Conservation (phyloP, 2,888 invertebrate species). For the Sarcophaga variegata region DNA sequence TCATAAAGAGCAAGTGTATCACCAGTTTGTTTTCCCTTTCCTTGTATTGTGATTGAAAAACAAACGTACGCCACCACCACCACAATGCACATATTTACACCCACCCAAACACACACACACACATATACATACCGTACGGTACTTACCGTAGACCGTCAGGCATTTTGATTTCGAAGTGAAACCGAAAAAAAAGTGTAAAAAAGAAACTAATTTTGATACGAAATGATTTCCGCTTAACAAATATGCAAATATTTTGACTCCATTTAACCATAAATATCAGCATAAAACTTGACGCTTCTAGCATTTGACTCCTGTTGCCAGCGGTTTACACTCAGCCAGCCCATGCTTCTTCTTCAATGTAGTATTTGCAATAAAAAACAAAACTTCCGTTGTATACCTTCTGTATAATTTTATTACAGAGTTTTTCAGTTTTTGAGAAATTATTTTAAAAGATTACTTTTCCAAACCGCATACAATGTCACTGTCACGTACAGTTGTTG, state of each 20-base stretch:
- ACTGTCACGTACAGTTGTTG: slow-evolving; percentile 22
- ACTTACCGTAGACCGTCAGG: slow-evolving; percentile 30
- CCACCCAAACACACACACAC: too few relatives aligned
- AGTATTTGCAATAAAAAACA: slow-evolving; percentile 6
- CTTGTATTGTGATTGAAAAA: slow-evolving; percentile 53
- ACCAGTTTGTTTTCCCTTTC: slow-evolving; percentile 54
- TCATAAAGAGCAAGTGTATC: slow-evolving; percentile 65
- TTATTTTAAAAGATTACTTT: slow-evolving; percentile 33
- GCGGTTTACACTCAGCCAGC: slow-evolving; percentile 19
- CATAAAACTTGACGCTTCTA: slow-evolving; percentile 63
- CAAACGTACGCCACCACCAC: background rate
- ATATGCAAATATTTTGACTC: slow-evolving; percentile 79
- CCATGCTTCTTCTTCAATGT: background rate
- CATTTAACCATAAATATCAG: slow-evolving; percentile 70
- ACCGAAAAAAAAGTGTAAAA: slow-evolving; percentile 39
- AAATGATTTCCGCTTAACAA: slow-evolving; percentile 79
- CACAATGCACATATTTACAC: background rate
- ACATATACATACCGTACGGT: background rate
- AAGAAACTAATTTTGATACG: slow-evolving; percentile 72
- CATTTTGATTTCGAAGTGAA: slow-evolving; percentile 16
- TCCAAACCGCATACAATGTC: slow-evolving; percentile 24
- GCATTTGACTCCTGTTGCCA: slow-evolving; percentile 57
- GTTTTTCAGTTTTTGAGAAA: slow-evolving; percentile 41
- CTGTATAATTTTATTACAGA: slow-evolving; percentile 59
- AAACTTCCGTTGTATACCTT: slow-evolving; percentile 50